Evolutionary conservation across 1,140 invertebrate species (phyloP).

Genomic region (Apolygus lucorum): DNA sequence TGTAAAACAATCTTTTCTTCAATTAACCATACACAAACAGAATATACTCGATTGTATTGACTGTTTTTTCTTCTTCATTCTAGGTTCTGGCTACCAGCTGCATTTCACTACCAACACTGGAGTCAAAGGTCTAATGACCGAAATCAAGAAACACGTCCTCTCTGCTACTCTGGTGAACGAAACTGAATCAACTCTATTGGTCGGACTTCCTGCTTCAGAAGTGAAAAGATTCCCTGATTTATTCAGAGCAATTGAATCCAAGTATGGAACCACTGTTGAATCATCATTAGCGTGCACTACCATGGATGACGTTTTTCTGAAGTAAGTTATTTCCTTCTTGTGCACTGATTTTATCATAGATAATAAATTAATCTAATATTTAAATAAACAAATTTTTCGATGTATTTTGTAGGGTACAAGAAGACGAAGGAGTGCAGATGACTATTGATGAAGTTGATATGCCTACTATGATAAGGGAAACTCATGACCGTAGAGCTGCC

Average conservation of each 20-base stretch:
- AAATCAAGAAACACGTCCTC: conserved; percentile 6
- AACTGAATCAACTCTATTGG: conserved; percentile 13
- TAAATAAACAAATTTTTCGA: too few species aligned
- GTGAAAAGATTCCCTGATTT: conserved; percentile 40
- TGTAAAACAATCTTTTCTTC: not conserved
- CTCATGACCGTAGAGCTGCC: not conserved
- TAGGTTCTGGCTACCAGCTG: conserved; percentile 48
- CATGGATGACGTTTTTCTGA: conserved; percentile 60
- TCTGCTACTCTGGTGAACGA: conserved; percentile 12
- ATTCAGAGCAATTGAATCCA: conserved; percentile 45
- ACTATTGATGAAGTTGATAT: conserved; percentile 5
- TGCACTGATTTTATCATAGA: too few species aligned
- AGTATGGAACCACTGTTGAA: conserved; percentile 42
- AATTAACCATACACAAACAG: too few species aligned
- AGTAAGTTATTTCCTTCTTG: conserved; percentile 39
- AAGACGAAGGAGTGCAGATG: not conserved
- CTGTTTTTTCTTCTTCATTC: too few species aligned
- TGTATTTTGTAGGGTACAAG: conserved; percentile 6
- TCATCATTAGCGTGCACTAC: conserved; percentile 52
- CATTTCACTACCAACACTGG: conserved; percentile 39
- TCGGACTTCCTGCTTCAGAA: conserved; percentile 29
- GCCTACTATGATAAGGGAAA: conserved; percentile 1
- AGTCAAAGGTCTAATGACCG: conserved; percentile 17
- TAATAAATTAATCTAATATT: too few species aligned
- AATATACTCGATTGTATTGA: too few species aligned